Conservation (phyloP, 1,140 invertebrate genomes). For the Brachionus manjavacas region DNA sequence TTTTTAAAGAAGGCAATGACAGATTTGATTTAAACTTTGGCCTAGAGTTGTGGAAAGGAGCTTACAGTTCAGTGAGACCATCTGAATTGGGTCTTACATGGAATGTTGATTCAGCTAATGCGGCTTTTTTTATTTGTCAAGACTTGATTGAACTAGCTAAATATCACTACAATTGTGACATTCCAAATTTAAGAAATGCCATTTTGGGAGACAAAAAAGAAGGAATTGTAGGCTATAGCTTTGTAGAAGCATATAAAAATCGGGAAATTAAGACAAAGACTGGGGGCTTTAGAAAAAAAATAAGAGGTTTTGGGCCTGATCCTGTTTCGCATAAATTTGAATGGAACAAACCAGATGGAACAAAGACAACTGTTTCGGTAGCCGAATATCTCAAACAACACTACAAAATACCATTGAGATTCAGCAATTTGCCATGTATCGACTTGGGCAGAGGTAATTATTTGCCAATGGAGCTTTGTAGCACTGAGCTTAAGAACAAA, state of each 20-base stretch:
- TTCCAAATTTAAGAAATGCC: not conserved
- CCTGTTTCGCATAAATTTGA: not conserved
- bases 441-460: not conserved
- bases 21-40: not conserved
- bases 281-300: conserved; percentile 41
- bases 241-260: not conserved
- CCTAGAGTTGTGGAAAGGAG: conserved; percentile 33
- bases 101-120: conserved; percentile 29
- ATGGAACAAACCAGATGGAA: not conserved
- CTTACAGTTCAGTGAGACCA: conserved; percentile 24
- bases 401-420: conserved; percentile 5
- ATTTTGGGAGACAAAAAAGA: not conserved
- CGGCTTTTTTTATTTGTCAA: conserved; percentile 5
- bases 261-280: conserved; percentile 40
- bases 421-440: conserved; percentile 12
- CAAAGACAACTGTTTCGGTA: not conserved
- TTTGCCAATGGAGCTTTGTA: conserved; percentile 30
- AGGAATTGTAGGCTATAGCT: not conserved
- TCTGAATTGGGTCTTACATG: conserved; percentile 40
- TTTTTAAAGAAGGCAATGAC: conserved; percentile 11
- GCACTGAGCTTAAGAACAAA: conserved; percentile 36
- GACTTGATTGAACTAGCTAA: not conserved
- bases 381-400: conserved; percentile 5
- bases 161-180: not conserved
- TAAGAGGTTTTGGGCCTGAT: conserved; percentile 25